A percentile compares a stretch with the other conserved stretches of the same genome.
Conservation (phyloP, 2,113 vertebrate species). For the Girardinichthys multiradiatus region DNA sequence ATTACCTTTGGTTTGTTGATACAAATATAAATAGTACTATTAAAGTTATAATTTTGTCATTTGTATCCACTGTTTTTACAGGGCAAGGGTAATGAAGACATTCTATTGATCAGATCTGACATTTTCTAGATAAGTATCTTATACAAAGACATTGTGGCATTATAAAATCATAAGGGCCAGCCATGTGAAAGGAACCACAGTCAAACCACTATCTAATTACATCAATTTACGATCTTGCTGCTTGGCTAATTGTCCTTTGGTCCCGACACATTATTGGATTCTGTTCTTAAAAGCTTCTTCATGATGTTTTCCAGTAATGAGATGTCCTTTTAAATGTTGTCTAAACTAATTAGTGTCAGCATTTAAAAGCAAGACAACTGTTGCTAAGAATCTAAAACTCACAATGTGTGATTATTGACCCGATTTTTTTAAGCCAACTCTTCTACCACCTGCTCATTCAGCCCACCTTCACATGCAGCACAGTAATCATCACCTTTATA, state of each 20-base stretch:
- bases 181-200: constrained; percentile 30
- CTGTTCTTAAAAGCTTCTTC: constrained; percentile 42
- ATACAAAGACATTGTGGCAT: constrained; percentile 24
- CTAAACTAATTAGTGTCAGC: constrained; percentile 34
- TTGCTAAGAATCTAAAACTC: constrained; percentile 24
- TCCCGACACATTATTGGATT: constrained; percentile 47
- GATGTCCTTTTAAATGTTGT: constrained; percentile 55
- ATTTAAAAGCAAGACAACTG: constrained; percentile 36
- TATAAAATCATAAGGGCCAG: constrained; percentile 42
- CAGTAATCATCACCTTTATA: constrained; percentile 41
- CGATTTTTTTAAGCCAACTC: constrained; percentile 24
- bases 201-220: constrained; percentile 51
- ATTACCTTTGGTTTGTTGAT: not conserved
- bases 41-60: not conserved
- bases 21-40: not conserved
- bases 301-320: constrained; percentile 49
- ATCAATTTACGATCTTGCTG: constrained; percentile 48
- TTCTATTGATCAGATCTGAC: constrained; percentile 17
- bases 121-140: constrained; percentile 25
- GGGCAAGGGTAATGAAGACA: constrained; percentile 23
- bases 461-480: constrained; percentile 29
- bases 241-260: constrained; percentile 49
- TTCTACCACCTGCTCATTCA: constrained; percentile 32
- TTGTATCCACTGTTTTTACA: not conserved
- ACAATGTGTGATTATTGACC: constrained; percentile 22